These are phyloP conservation scores for Rhynchomys soricoides DNA, from an alignment of 2,113 vertebrate genomes.

Conservation along the genomic window DNA sequence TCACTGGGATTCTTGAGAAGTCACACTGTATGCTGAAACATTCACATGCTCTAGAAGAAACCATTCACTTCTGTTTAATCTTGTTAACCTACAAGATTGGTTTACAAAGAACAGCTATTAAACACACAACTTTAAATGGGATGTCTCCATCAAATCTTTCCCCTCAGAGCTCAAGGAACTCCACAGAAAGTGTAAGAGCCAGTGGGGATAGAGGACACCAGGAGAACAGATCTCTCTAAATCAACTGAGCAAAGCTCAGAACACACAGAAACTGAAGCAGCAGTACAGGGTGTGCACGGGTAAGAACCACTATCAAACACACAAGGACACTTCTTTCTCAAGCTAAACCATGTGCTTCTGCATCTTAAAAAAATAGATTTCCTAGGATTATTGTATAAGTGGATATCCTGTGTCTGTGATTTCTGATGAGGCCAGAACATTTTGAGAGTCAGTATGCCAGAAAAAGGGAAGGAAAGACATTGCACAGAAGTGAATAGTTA, in stretches of 20 bases:
- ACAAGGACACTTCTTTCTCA: background rate
- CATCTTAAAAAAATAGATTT: background rate
- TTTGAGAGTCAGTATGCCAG: background rate
- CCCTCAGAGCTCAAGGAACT: background rate
- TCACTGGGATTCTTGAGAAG: background rate
- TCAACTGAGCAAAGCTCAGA: background rate
- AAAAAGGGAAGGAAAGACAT: background rate
- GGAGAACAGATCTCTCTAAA: background rate
- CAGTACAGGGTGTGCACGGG: background rate
- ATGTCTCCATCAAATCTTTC: background rate
- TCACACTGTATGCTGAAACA: background rate
- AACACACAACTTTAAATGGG: background rate
- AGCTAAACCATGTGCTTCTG: background rate
- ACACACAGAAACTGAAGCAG: background rate
- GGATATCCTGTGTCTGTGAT: background rate
- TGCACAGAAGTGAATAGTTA: background rate
- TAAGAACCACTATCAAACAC: background rate
- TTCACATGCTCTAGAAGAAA: background rate
- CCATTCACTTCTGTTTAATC: background rate
- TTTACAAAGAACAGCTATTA: background rate
- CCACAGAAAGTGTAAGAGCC: background rate
- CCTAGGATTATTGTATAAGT: background rate
- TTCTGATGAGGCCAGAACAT: background rate
- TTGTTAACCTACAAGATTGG: background rate
- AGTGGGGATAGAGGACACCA: background rate